Base-by-base conservation (phyloP, 1,140 invertebrate genomes). In the Scaptodrosophila lebanonensis region DNA sequence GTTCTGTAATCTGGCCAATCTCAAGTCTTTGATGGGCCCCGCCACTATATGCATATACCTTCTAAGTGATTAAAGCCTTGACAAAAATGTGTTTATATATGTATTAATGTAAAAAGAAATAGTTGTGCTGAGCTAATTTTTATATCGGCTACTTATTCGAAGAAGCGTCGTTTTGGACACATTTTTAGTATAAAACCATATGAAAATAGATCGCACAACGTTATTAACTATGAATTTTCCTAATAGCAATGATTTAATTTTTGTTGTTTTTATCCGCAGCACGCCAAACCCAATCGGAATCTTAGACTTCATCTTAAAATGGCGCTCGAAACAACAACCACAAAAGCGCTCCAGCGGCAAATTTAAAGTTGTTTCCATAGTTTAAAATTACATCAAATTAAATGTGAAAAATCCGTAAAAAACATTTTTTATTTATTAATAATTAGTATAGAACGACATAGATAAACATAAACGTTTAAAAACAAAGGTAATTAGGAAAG, bases 351-450 rank as follows among this genome's bases (percentile, higher is more conserved):
- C 12, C 12, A 48, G 43, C 49, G 29, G 9, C 32, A 40, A 42
- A 47, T 48, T 27, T 42, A 61, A 9, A 51, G 33, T 54, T 64
- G 63, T 64, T 79, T 79, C 54, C 66, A 60, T 50, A 71, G 61
- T 66, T 56, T 63, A 66, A 60, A 39, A 39, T 45, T 63, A 56
- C 35, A 25, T 43, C 40, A 25, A 50, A 50, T 27, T 18, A 36
- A 53, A 54, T 43, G 40, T 45, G 32, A 43, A 43, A 32, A 42
- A 53, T 13, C n/a, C 13, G 32, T 35, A 35, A 11, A 35, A 35
- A 29, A n/a, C n/a, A n/a, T n/a, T n/a, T n/a, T n/a, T n/a, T n/a
- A n/a, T n/a, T n/a, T n/a, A n/a, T n/a, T n/a, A n/a, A n/a, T n/a
- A n/a, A n/a, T n/a, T n/a, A n/a, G n/a, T n/a, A n/a, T n/a, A n/a